Evolutionary conservation across 2,888 invertebrate genomes (phyloP).

Genomic region (Acanthoscelides obtectus): DNA sequence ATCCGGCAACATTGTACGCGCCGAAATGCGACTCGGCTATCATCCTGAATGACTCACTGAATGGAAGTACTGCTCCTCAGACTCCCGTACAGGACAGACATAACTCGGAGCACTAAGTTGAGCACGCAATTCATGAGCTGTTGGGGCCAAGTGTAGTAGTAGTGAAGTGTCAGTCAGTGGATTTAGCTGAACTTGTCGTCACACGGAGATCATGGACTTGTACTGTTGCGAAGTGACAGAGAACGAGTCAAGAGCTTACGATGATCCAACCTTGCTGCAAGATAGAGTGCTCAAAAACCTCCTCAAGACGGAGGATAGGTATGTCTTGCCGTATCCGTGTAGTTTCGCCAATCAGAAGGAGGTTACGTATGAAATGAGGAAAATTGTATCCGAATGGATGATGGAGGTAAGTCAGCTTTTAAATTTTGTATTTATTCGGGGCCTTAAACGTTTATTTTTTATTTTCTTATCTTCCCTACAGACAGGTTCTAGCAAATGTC

Average conservation of each 20-base stretch:
- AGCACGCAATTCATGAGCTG: background rate
- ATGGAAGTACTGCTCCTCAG: background rate
- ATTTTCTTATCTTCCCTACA: too few species aligned
- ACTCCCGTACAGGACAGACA: background rate
- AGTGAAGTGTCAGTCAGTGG: background rate
- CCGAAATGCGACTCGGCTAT: background rate
- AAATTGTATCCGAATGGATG: conserved; percentile 95
- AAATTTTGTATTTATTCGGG: too few species aligned
- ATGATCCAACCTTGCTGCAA: conserved; percentile 71
- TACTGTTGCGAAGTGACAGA: conserved; percentile 42
- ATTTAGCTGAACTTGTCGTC: background rate
- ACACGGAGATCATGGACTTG: conserved; percentile 37
- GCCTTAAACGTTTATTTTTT: too few species aligned
- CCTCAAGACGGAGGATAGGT: conserved; percentile 80
- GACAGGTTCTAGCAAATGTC: too few species aligned
- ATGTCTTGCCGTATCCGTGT: conserved; percentile 62
- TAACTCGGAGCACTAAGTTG: background rate
- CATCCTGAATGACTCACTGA: background rate
- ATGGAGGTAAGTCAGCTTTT: conserved; percentile 88
- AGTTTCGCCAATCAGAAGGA: conserved; percentile 84
- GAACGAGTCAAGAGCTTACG: conserved; percentile 42
- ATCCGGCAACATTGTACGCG: background rate
- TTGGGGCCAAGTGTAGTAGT: background rate
- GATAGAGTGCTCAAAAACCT: conserved; percentile 77
- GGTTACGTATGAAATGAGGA: conserved; percentile 86